Percentiles rank a stretch among this genome's conserved stretches.
phyloP scores from a whole-genome alignment of 2,888 invertebrate species.

The Oscheius sp. region DNA sequence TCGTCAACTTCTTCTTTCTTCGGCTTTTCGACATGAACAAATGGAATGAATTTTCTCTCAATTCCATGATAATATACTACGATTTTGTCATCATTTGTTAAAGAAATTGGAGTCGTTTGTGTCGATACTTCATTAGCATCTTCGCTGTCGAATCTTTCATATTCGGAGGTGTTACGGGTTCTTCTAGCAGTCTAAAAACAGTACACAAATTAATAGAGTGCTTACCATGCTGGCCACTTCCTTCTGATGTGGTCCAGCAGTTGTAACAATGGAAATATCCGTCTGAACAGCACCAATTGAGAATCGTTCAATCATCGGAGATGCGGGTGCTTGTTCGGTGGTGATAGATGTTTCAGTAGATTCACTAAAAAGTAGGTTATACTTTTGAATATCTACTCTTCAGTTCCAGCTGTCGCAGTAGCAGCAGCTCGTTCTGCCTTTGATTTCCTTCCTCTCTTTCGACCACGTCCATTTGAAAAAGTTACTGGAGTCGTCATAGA shows the following conservation, averaged over 20 bases:
- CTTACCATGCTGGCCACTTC: too few species aligned
- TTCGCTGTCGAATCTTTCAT: background rate
- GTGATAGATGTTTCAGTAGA: background rate
- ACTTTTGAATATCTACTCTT: too few species aligned
- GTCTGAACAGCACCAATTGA: background rate
- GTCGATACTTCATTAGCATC: conserved; percentile 23
- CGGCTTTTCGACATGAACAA: background rate
- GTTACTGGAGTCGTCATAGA: too few species aligned
- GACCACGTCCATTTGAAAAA: too few species aligned
- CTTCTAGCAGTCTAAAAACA: too few species aligned
- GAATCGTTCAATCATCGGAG: background rate
- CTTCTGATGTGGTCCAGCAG: too few species aligned
- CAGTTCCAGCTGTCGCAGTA: too few species aligned
- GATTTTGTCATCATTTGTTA: background rate
- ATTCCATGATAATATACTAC: conserved; percentile 38
- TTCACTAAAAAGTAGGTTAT: background rate
- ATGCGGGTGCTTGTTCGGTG: background rate
- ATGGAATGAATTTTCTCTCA: conserved; percentile 31
- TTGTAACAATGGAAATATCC: conserved; percentile 8
- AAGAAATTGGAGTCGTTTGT: conserved; percentile 20
- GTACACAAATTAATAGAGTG: too few species aligned
- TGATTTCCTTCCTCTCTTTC: too few species aligned
- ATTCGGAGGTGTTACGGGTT: background rate
- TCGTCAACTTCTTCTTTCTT: conserved; percentile 3
- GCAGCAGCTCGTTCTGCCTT: too few species aligned